phyloP scores from a whole-genome alignment of 2,888 invertebrate species.

The Eudemis profundana region DNA sequence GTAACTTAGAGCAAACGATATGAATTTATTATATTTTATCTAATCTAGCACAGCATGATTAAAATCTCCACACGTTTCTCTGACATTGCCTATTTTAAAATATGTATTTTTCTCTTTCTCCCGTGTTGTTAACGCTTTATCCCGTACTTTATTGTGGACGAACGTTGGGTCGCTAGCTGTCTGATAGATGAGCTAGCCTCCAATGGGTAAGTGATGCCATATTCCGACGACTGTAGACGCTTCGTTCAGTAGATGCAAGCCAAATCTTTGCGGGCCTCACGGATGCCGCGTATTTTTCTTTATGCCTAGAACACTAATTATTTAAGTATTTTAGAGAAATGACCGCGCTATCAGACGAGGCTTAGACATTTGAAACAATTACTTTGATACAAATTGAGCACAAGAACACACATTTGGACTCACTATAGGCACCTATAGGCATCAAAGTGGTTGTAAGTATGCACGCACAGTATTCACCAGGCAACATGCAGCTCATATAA shows the following conservation, averaged over 20 bases:
- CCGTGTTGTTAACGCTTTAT: constrained; percentile 78
- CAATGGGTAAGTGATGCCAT: constrained; percentile 89
- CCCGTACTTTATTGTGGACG: constrained; percentile 76
- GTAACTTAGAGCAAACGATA: constrained; percentile 15
- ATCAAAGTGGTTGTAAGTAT: constrained; percentile 57
- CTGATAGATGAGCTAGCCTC: constrained; percentile 93
- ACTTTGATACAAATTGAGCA: constrained; percentile 47
- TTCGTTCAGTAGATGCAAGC: constrained; percentile 68
- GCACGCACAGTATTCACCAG: constrained; percentile 54
- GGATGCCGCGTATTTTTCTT: constrained; percentile 46
- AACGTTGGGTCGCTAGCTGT: constrained; percentile 87
- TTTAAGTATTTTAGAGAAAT: constrained; percentile 31
- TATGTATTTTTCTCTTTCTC: constrained; percentile 80
- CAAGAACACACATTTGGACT: constrained; percentile 26
- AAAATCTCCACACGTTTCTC: constrained; percentile 64
- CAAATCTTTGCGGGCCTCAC: constrained; percentile 42
- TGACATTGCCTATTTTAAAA: constrained; percentile 71
- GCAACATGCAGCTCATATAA: constrained; percentile 21
- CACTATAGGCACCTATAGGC: constrained; percentile 50
- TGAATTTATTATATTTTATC: constrained; percentile 40
- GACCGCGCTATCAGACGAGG: constrained; percentile 23
- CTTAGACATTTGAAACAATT: constrained; percentile 49
- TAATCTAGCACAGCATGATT: constrained; percentile 76
- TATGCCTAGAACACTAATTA: constrained; percentile 47
- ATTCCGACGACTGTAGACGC: constrained; percentile 69